Evolutionary conservation across 2,888 invertebrate species (phyloP), one percentile per base, ranked within the genome.

Genomic region (Epiblema foenella): DNA sequence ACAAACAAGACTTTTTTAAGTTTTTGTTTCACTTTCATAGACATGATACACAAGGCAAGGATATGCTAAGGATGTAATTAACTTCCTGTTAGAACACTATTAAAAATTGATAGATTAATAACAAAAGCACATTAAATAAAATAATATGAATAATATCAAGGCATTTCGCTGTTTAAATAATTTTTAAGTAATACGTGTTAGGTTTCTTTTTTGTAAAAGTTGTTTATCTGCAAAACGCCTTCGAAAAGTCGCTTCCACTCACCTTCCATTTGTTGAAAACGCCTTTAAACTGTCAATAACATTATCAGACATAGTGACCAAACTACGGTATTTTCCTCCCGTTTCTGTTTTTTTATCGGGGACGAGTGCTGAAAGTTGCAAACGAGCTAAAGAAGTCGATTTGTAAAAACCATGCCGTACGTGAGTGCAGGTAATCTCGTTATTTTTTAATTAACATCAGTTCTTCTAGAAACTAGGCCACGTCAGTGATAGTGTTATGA

Each of bases 401-500:
- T 39, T 42, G 17, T 24, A 15, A 29, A 8, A 57, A 18, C 51
- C 62, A 71, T 71, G 71, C 49, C 67, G 37, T 71, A 71, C 29
- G 56, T 71, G 49, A 52, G 52, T 51, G 29, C 62, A 67, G 66
- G 71, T 71, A 71, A 24, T 18, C 17, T 18, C 60, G 12, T 10
- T 15, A 46, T 33, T 2, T 10, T 54, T n/a, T 46, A 60, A 20
- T 10, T 57, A 12, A 33, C 24, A 20, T 46, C 12, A 46, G 12
- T 17, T 18, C 4, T 20, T 18, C 11, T 42, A 3, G 15, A 51
- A 66, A 67, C 2, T 29, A 24, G 67, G 71, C 71, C 71, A 71
- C 71, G 71, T 71, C 71, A 71, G 60, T 66, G 54, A 37, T 65
- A n/a, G 42, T 59, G 51, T 59, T 70, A 59, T 64, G 64, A 51